These are phyloP conservation scores for Sternarchorhynchus goeldii DNA, from an alignment of 2,797 vertebrate genomes.

Conservation along the genomic window DNA sequence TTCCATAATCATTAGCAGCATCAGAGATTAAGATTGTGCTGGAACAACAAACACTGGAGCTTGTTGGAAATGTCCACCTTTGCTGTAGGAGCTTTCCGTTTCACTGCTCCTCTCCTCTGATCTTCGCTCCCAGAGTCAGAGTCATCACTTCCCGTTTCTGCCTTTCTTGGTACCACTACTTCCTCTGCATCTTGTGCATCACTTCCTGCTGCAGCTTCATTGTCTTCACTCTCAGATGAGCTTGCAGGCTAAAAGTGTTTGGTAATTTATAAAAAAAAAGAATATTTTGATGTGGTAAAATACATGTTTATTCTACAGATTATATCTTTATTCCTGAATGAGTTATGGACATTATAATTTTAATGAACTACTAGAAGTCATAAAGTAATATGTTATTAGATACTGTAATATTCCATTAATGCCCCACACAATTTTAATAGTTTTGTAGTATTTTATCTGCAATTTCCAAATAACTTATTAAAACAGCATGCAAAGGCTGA, in stretches of 20 bases:
- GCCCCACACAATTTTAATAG: too few relatives aligned
- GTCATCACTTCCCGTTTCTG: slow-evolving; percentile 81
- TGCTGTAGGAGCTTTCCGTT: slow-evolving; percentile 80
- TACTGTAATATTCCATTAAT: too few relatives aligned
- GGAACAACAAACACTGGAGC: neutral
- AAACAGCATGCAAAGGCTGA: too few relatives aligned
- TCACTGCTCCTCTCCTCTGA: slow-evolving; percentile 72
- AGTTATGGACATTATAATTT: too few relatives aligned
- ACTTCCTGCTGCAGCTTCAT: slow-evolving; percentile 77
- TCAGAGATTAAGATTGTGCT: neutral
- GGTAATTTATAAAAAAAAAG: slow-evolving; percentile 24
- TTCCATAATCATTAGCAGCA: neutral
- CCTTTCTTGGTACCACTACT: slow-evolving; percentile 69
- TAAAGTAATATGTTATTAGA: too few relatives aligned
- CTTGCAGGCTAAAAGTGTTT: slow-evolving; percentile 79
- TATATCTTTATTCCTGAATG: too few relatives aligned
- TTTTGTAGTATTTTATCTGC: too few relatives aligned
- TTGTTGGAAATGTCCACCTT: slow-evolving; percentile 74
- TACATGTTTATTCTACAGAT: neutral
- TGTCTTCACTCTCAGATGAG: slow-evolving; percentile 92
- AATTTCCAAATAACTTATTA: too few relatives aligned
- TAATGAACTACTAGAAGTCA: too few relatives aligned
- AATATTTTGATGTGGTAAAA: neutral
- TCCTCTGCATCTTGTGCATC: slow-evolving; percentile 77
- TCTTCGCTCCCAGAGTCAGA: slow-evolving; percentile 87